These are phyloP conservation scores for Ptilorrhoa leucosticta DNA, from an alignment of 2,113 vertebrate species.

Conservation along the genomic window DNA sequence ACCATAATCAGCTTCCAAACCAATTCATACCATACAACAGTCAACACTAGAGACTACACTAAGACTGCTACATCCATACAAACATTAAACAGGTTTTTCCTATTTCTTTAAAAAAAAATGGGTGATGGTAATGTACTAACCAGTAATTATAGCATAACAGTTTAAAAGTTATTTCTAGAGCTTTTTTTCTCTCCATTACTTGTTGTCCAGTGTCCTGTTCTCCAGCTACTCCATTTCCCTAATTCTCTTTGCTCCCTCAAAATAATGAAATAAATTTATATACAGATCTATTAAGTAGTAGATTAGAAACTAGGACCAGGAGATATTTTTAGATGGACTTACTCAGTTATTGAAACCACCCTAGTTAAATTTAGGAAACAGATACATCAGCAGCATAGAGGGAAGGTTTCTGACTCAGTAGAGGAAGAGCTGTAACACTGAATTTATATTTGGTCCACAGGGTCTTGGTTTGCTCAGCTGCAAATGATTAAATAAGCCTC, in stretches of 20 bases:
- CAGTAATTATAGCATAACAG: background rate
- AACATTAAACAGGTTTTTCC: background rate
- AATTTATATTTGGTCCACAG: background rate
- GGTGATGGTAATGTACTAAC: background rate
- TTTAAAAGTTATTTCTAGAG: background rate
- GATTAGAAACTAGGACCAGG: background rate
- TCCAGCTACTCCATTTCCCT: background rate
- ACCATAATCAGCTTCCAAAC: background rate
- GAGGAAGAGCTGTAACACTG: background rate
- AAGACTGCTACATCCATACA: background rate
- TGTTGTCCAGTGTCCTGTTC: background rate
- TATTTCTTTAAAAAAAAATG: background rate
- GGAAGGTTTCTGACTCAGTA: background rate
- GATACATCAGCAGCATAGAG: background rate
- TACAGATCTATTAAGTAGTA: background rate
- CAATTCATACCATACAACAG: background rate
- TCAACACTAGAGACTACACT: background rate
- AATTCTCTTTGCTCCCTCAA: background rate
- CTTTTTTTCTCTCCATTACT: background rate
- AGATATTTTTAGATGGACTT: background rate
- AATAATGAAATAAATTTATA: background rate
- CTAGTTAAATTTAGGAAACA: background rate
- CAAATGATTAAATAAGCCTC: constrained; percentile 15
- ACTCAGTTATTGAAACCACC: background rate
- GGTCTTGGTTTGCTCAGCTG: background rate